These are phyloP conservation scores for Platycheirus albimanus DNA, from an alignment of 2,888 invertebrate species.

Conservation along the genomic window DNA sequence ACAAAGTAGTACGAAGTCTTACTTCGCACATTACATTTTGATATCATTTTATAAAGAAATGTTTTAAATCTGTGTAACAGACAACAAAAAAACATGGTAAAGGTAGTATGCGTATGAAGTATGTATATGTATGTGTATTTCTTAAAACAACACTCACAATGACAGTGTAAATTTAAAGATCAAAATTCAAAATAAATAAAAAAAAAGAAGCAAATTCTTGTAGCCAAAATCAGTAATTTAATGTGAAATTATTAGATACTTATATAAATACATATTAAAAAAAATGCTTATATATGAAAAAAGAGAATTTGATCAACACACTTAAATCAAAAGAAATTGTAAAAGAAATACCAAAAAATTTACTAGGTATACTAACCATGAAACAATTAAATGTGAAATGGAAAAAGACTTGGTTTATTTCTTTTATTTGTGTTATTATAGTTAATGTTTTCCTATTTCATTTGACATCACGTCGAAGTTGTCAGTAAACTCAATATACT, in stretches of 20 bases:
- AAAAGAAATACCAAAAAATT: slow-evolving; percentile 55
- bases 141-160: background rate
- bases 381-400: slow-evolving; percentile 60
- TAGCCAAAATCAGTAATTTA: slow-evolving; percentile 61
- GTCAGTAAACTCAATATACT: no score
- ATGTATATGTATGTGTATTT: slow-evolving; percentile 1
- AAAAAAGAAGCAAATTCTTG: slow-evolving; percentile 50
- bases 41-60: slow-evolving; percentile 55
- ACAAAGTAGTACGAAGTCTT: slow-evolving; percentile 39
- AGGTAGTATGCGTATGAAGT: background rate
- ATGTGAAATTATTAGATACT: slow-evolving; percentile 51
- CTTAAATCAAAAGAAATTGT: slow-evolving; percentile 32
- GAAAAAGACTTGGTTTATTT: background rate
- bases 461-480: no score
- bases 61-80: slow-evolving; percentile 59
- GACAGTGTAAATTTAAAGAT: slow-evolving; percentile 21
- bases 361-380: slow-evolving; percentile 51
- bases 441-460: no score
- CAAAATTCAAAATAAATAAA: slow-evolving; percentile 33
- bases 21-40: slow-evolving; percentile 40
- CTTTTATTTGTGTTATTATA: background rate
- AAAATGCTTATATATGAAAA: slow-evolving; percentile 43
- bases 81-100: background rate
- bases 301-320: slow-evolving; percentile 29
- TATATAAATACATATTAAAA: slow-evolving; percentile 33